phyloP scores from a whole-genome alignment of 2,113 vertebrate genomes.

The Mus pahari region DNA sequence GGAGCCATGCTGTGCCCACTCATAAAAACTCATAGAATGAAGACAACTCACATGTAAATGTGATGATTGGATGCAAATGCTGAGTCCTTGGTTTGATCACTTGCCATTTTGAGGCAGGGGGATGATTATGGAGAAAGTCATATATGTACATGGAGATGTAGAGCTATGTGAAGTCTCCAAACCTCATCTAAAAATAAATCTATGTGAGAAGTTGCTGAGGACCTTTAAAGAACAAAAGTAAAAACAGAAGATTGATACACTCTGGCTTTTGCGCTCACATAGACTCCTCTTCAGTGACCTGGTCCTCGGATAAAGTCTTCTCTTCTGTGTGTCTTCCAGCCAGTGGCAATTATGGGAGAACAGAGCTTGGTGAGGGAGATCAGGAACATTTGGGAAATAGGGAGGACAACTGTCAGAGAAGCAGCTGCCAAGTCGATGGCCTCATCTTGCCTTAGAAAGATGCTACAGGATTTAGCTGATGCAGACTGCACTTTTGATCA shows the following conservation, averaged over 20 bases:
- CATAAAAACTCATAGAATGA: not conserved
- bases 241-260: not conserved
- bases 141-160: rapidly evolving
- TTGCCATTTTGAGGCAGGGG: not conserved
- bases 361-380: not conserved
- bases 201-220: not conserved
- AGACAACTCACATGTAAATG: not conserved
- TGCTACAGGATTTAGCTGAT: not conserved
- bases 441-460: not conserved
- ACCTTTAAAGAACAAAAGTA: not conserved
- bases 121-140: not conserved
- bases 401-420: not conserved
- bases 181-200: not conserved
- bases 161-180: not conserved
- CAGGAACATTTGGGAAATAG: not conserved
- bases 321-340: not conserved
- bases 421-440: not conserved
- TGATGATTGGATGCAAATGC: not conserved
- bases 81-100: not conserved
- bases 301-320: not conserved
- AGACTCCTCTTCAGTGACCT: not conserved
- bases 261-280: not conserved
- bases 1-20: not conserved
- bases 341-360: not conserved
- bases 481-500: not conserved